A percentile compares a stretch with the other conserved stretches of the same genome.
Evolutionary conservation across 2,888 invertebrate genomes (phyloP).

Genomic region (Anthoptus insignis): DNA sequence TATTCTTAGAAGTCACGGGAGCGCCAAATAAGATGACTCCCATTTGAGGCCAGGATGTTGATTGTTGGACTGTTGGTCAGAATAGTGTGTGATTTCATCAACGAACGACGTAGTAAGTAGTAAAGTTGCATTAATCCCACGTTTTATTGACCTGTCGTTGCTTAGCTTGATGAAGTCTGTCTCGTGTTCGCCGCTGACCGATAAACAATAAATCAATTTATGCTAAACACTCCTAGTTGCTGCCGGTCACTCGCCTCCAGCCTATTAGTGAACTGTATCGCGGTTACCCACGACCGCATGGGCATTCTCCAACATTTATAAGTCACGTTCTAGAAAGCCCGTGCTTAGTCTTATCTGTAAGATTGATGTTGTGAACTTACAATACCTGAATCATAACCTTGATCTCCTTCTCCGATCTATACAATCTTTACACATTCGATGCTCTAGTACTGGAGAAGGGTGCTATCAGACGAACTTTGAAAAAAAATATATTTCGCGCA

Average conservation of each 20-base stretch:
- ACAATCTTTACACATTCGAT: background rate
- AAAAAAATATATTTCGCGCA: too few relatives aligned
- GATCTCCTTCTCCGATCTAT: conserved; percentile 14
- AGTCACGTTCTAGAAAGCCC: conserved; percentile 70
- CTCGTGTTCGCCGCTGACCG: conserved; percentile 47
- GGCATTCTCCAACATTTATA: conserved; percentile 65
- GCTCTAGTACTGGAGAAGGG: background rate
- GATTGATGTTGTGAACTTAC: conserved; percentile 51
- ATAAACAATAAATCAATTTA: conserved; percentile 53
- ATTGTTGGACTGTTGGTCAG: too few relatives aligned
- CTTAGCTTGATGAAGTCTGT: conserved; percentile 43
- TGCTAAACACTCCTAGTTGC: conserved; percentile 49
- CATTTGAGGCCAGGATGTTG: too few relatives aligned
- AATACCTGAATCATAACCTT: conserved; percentile 15
- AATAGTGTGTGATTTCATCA: conserved; percentile 12
- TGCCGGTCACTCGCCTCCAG: conserved; percentile 50
- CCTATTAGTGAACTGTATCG: conserved; percentile 63
- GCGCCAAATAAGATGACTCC: too few relatives aligned
- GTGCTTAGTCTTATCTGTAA: conserved; percentile 58
- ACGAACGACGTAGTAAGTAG: conserved; percentile 21
- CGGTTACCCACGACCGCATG: conserved; percentile 48
- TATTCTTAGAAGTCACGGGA: too few relatives aligned
- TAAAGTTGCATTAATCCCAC: conserved; percentile 42
- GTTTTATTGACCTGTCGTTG: conserved; percentile 43
- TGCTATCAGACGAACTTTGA: too few relatives aligned